Base-by-base conservation (phyloP, 2,888 invertebrate species). In the Leptinotarsa peninsularis region DNA sequence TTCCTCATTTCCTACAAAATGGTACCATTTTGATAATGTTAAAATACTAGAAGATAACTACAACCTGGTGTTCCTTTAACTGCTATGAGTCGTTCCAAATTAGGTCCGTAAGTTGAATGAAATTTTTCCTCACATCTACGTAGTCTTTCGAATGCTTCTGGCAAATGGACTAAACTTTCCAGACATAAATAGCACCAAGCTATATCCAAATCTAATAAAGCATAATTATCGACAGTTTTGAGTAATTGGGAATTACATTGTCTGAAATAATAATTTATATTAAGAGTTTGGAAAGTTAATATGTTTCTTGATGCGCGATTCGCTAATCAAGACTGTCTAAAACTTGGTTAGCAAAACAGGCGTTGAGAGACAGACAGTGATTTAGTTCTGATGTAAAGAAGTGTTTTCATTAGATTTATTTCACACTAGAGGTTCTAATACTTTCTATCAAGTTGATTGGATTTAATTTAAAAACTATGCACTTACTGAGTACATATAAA, bases 101-200 rank as follows among this genome's bases (percentile, higher is more conserved):
- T 92, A 10, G 89, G 88, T 0, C 94, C 94, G 84, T 94, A 94
- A 79, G 91, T 93, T 78, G 90, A 89, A 3, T 90, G 89, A 82
- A 94, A 93, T 75, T 91, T 91, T 27, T 90, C 88, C 84, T 95
- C 94, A 76, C 95, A 95, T 21, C 90, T 88, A 17, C 88, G 88
- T 63, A 96, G 89, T 15, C 96, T 89, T 7, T 90, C 88, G 56
- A 93, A 93, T 1, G 94, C 96, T 88, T 96, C 95, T 5, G 93
- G 93, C 67, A 94, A 87, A 81, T 94, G 92, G 0, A 91, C 89
- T 54, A 96, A 90, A 85, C 91, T 93, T 86, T 93, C 91, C 33
- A 96, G 90, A 83, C 93, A 93, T 71, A 96, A 90, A 89, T 96
- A 96, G 87, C 96, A 95, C 96, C 96, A 96, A n/a, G 95, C 93